Conservation (phyloP, 2,888 invertebrate genomes). For the Brachyptera putata region DNA sequence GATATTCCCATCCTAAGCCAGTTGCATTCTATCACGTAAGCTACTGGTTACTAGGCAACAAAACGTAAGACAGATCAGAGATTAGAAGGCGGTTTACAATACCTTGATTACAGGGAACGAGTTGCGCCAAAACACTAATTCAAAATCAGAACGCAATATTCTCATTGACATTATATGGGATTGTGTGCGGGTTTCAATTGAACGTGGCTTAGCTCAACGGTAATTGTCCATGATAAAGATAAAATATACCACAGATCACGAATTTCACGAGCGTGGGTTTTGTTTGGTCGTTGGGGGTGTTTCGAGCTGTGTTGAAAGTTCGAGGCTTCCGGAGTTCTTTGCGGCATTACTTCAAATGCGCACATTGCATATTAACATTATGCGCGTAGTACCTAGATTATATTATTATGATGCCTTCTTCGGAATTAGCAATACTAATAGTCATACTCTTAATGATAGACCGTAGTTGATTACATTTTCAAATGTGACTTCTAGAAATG, state of each 20-base stretch:
- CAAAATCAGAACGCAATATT: not conserved
- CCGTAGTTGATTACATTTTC: not conserved
- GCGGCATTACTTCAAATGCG: not conserved
- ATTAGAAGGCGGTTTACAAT: not conserved
- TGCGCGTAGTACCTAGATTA: not conserved
- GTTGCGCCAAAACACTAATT: not conserved
- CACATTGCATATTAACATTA: not conserved
- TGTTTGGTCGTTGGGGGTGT: too few relatives aligned
- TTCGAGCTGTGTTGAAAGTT: constrained; percentile 19
- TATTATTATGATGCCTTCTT: not conserved
- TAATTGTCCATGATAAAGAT: too few relatives aligned
- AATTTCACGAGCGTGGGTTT: too few relatives aligned
- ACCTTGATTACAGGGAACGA: not conserved
- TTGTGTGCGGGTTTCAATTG: not conserved
- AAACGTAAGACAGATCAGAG: not conserved
- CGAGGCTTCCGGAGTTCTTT: constrained; percentile 1
- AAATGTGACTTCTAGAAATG: too few relatives aligned
- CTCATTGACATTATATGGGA: not conserved
- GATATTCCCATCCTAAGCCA: too few relatives aligned
- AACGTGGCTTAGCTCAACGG: not conserved
- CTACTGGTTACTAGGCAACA: not conserved
- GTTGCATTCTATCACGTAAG: not conserved
- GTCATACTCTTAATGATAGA: not conserved
- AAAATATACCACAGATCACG: too few relatives aligned
- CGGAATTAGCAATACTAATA: not conserved